Base-by-base conservation (phyloP, 2,888 invertebrate species). In the Thera obeliscata region DNA sequence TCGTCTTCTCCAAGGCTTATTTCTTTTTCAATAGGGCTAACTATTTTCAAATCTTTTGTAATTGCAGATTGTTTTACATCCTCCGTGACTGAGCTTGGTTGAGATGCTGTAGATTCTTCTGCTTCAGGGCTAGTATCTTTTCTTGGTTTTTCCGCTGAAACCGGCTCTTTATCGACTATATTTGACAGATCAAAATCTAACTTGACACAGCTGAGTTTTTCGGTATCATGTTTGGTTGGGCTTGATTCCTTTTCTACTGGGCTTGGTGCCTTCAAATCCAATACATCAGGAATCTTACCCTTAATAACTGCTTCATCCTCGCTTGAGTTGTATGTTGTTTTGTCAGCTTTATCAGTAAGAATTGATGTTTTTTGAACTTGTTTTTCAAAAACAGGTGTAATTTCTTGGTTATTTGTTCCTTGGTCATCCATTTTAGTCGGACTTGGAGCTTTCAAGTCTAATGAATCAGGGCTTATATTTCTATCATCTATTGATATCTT, bases 1-100 rank as follows among this genome's bases (percentile, higher is more conserved):
- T 36, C 73, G 35, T 69, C 69, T 43, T 69, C 69, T 56, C 63
- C 69, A 52, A 65, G 61, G 43, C 65, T 69, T 33, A 56, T 36
- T 41, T 59, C 58, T 12, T 69, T 69, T 54, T 61, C 68, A 49
- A 48, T 6, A 55, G 54, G 49, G 9, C 62, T 62, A 6, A 36
- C 5, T 62, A 3, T 11, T 11, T 62, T 11, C 0, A 49, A 49
- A 7, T 33, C 41, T 55, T 61, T 22, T 61, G 22, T 11, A 5
- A 7, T 33, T 9, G 38, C 7, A 11, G 35, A 5, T n/a, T 54
- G 38, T 35, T 22, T 62, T 8, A 55, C 41, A 38, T 56, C 12
- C 2, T 56, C 56, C 7, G 2, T 2, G 3, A 35, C 12, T n/a
- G 43, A 48, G 33, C 67, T 64, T 4, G 38, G 54, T 35, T 3